A percentile compares a stretch with the other conserved stretches of the same genome.
phyloP scores from a whole-genome alignment of 2,113 vertebrate genomes.

The Proterorhinus semilunaris region DNA sequence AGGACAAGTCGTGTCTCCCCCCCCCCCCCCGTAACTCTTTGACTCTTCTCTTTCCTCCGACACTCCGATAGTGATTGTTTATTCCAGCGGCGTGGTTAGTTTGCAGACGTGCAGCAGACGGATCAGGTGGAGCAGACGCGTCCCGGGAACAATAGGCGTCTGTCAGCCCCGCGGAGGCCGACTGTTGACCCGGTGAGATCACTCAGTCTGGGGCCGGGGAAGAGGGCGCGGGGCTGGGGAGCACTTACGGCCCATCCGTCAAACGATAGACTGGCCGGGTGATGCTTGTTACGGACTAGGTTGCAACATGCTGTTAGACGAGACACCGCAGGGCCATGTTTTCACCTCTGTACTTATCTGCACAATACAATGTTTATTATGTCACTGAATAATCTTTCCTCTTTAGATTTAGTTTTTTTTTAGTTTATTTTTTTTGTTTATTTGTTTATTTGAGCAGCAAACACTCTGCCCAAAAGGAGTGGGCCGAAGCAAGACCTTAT shows the following conservation, averaged over 20 bases:
- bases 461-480: too few relatives aligned
- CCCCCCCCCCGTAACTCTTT: conserved; percentile 48
- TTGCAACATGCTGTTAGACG: too few relatives aligned
- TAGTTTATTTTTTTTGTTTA: too few relatives aligned
- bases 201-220: neutral
- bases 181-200: conserved; percentile 35
- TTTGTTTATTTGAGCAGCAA: too few relatives aligned
- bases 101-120: conserved; percentile 10
- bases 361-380: too few relatives aligned
- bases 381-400: too few relatives aligned
- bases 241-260: conserved; percentile 24
- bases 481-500: too few relatives aligned
- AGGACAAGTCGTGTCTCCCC: conserved; percentile 11
- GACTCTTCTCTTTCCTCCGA: conserved; percentile 54
- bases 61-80: neutral
- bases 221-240: conserved; percentile 20
- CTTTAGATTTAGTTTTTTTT: too few relatives aligned
- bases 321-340: too few relatives aligned
- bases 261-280: neutral
- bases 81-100: conserved; percentile 2
- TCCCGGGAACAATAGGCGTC: conserved; percentile 11
- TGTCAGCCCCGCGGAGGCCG: conserved; percentile 10
- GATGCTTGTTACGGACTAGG: neutral
- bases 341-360: too few relatives aligned
- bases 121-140: conserved; percentile 10